Conservation (phyloP, 1,140 invertebrate species). For the Drosophila elegans region DNA sequence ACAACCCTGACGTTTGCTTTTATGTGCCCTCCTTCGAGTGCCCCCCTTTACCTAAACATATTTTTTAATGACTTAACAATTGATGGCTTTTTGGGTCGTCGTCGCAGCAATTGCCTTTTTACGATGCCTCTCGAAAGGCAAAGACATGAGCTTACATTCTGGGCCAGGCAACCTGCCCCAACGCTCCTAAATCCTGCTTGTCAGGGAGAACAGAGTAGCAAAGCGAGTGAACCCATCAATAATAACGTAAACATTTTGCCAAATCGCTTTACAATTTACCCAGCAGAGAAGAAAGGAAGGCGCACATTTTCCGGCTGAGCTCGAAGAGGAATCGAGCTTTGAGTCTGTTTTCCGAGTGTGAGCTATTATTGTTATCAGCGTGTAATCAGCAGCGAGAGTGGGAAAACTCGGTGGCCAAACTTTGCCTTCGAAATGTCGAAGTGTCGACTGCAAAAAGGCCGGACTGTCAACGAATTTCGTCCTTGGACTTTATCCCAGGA, state of each 20-base stretch:
- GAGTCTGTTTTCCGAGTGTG: conserved; percentile 26
- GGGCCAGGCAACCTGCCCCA: not conserved
- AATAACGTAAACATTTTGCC: conserved; percentile 74
- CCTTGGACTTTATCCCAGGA: conserved; percentile 17
- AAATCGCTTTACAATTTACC: conserved; percentile 76
- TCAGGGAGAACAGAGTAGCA: not conserved
- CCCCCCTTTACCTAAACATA: conserved; percentile 18
- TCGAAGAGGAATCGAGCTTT: not conserved
- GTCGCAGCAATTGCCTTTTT: conserved; percentile 75
- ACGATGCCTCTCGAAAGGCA: conserved; percentile 54
- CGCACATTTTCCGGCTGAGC: conserved; percentile 52
- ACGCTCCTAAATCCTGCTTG: conserved; percentile 16
- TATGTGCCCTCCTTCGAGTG: not conserved
- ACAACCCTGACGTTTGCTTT: conserved; percentile 45
- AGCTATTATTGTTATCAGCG: conserved; percentile 60
- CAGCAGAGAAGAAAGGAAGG: conserved; percentile 18
- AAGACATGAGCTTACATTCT: conserved; percentile 47
- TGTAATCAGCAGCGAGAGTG: conserved; percentile 52
- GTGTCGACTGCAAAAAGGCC: conserved; percentile 47
- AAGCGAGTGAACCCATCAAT: conserved; percentile 51
- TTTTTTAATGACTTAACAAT: conserved; percentile 78
- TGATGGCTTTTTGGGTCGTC: conserved; percentile 66
- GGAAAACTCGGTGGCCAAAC: conserved; percentile 34
- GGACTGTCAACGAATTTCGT: conserved; percentile 32
- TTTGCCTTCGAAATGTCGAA: conserved; percentile 37